Percentiles rank a stretch among this genome's conserved stretches.
phyloP scores from a whole-genome alignment of 1,140 invertebrate species.

The Cataglyphis hispanica region DNA sequence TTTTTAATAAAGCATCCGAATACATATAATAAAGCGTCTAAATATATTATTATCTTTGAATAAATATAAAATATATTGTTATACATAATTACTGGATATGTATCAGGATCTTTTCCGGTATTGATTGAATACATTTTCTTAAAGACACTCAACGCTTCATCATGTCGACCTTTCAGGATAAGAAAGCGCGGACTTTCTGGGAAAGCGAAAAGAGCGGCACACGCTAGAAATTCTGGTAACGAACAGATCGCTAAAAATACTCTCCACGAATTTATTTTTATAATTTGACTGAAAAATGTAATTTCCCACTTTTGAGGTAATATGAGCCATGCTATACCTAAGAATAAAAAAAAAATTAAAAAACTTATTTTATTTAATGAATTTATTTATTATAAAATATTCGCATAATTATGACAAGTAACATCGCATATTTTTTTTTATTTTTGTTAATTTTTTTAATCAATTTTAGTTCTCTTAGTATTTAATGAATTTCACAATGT shows the following conservation, averaged over 20 bases:
- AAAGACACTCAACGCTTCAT: conserved; percentile 87
- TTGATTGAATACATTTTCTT: conserved; percentile 87
- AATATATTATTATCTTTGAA: not conserved
- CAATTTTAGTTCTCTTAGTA: not conserved
- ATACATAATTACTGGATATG: conserved; percentile 80
- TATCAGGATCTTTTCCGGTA: conserved; percentile 83
- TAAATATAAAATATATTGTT: not conserved
- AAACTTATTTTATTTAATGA: not conserved
- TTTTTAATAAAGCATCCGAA: too few relatives aligned
- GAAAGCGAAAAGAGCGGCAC: conserved; percentile 87
- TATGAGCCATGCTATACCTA: conserved; percentile 90
- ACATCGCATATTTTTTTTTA: not conserved
- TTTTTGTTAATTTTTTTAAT: not conserved
- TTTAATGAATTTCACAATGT: not conserved
- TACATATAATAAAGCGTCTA: too few relatives aligned
- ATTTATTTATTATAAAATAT: not conserved
- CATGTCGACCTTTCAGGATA: conserved; percentile 86
- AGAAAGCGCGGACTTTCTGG: conserved; percentile 92
- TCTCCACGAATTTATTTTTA: conserved; percentile 88
- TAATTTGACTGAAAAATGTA: conserved; percentile 77
- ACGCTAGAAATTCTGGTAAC: conserved; percentile 88
- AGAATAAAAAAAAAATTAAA: conserved; percentile 16
- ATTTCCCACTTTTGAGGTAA: conserved; percentile 87
- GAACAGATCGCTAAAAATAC: conserved; percentile 89
- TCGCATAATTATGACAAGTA: not conserved